Evolutionary conservation across 2,113 vertebrate species (phyloP).

Genomic region (Cairina moschata): DNA sequence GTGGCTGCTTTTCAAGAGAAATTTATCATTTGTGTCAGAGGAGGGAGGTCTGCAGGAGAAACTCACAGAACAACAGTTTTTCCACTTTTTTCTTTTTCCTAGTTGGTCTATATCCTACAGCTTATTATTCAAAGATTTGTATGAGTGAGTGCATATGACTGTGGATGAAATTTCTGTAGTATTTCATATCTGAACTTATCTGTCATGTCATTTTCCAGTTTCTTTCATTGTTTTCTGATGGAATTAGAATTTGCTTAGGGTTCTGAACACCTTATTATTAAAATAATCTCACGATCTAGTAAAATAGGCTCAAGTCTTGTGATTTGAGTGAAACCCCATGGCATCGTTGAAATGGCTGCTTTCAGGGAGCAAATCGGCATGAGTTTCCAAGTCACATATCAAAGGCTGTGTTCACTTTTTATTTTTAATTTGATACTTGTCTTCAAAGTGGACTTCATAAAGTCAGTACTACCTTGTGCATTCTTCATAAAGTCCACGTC

Average conservation of each 20-base stretch:
- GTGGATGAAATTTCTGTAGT: not conserved
- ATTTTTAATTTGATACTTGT: not conserved
- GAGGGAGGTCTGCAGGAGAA: not conserved
- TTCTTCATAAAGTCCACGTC: not conserved
- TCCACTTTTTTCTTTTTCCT: not conserved
- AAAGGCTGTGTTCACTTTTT: not conserved
- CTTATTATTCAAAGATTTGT: not conserved
- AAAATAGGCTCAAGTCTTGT: not conserved
- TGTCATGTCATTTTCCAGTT: not conserved
- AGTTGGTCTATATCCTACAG: too few relatives aligned
- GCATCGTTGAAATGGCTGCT: not conserved
- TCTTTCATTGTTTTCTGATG: not conserved
- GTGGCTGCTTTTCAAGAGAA: not conserved
- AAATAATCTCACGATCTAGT: not conserved
- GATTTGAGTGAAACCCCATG: not conserved
- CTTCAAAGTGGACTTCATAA: constrained; percentile 10
- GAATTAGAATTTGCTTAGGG: not conserved
- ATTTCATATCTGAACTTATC: not conserved
- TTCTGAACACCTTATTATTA: not conserved
- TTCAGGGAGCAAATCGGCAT: not conserved
- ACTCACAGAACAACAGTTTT: not conserved
- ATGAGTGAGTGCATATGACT: not conserved
- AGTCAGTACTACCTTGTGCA: not conserved
- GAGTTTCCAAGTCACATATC: not conserved
- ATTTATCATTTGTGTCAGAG: not conserved